phyloP scores from a whole-genome alignment of 2,113 vertebrate genomes.

The Acinonyx jubatus region DNA sequence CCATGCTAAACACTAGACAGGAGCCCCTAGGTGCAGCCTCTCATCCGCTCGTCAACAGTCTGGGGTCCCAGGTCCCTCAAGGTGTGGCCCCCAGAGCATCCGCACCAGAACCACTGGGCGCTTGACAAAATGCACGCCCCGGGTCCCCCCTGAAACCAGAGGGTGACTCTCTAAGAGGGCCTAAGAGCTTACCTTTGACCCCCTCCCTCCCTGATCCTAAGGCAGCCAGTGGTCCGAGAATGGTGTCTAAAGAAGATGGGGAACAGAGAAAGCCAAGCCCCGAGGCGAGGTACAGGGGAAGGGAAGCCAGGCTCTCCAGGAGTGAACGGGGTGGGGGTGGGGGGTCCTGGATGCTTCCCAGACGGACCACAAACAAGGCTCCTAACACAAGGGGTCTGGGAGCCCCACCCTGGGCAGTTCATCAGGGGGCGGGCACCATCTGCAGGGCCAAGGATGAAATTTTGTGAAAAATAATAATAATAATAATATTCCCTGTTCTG shows the following conservation, averaged over 20 bases:
- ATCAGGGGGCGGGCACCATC: neutral
- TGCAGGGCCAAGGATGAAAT: neutral
- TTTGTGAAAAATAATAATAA: too few relatives aligned
- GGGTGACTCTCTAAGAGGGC: too few relatives aligned
- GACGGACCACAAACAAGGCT: fast-evolving
- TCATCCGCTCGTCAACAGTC: fast-evolving
- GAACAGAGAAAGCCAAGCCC: neutral
- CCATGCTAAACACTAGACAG: neutral
- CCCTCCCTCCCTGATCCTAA: neutral
- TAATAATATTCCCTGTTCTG: neutral
- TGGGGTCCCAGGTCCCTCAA: neutral
- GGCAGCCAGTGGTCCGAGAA: neutral
- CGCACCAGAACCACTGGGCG: neutral
- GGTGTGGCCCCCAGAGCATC: neutral
- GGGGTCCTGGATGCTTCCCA: neutral
- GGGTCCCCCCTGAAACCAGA: neutral
- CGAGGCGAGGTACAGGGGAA: neutral
- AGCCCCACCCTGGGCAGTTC: neutral
- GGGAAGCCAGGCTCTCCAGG: neutral
- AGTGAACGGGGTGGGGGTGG: fast-evolving
- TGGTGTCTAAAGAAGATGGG: fast-evolving
- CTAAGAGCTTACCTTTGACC: neutral
- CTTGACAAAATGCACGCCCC: neutral
- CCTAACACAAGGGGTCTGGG: neutral
- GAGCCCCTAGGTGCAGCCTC: neutral